Conservation (phyloP, 2,888 invertebrate genomes). For the Scelioninae gen. 2 region DNA sequence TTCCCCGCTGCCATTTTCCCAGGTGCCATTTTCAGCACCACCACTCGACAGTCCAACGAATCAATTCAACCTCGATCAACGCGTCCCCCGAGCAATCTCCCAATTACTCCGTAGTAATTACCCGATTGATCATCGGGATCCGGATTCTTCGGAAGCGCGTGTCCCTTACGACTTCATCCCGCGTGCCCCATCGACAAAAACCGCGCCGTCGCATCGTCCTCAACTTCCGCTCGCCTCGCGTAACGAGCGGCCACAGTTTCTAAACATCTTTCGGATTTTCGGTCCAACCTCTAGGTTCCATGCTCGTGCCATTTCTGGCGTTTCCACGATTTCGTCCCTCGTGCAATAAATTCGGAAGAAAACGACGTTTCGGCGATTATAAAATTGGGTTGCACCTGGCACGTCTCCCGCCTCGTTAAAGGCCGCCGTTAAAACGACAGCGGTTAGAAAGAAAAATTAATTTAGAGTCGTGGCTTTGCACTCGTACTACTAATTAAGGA, state of each 20-base stretch:
- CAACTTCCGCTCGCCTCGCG: slow-evolving; percentile 2
- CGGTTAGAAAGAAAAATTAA: slow-evolving; percentile 47
- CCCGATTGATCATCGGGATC: slow-evolving; percentile 64
- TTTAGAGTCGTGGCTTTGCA: slow-evolving; percentile 38
- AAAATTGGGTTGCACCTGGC: slow-evolving; percentile 38
- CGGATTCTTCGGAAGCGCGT: slow-evolving; percentile 55
- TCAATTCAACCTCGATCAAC: slow-evolving; percentile 72
- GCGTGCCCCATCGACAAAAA: slow-evolving; percentile 36
- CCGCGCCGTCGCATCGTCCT: slow-evolving; percentile 33
- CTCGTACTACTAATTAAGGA: slow-evolving; percentile 58
- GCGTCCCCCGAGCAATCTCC: slow-evolving; percentile 65
- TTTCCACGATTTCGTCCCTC: not conserved
- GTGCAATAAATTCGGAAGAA: slow-evolving; percentile 3
- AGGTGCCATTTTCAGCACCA: slow-evolving; percentile 55
- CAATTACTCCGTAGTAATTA: slow-evolving; percentile 70
- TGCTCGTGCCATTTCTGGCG: too few species aligned
- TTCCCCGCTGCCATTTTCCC: slow-evolving; percentile 49
- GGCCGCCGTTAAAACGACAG: slow-evolving; percentile 34
- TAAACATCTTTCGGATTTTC: not conserved
- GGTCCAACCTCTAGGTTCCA: too few species aligned
- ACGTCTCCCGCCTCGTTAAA: slow-evolving; percentile 8
- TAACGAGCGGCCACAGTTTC: slow-evolving; percentile 11
- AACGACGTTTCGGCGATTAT: slow-evolving; percentile 21
- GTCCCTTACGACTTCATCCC: slow-evolving; percentile 52
- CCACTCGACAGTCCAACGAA: slow-evolving; percentile 66